phyloP scores from a whole-genome alignment of 2,888 invertebrate species.

The Julus scandinavius region DNA sequence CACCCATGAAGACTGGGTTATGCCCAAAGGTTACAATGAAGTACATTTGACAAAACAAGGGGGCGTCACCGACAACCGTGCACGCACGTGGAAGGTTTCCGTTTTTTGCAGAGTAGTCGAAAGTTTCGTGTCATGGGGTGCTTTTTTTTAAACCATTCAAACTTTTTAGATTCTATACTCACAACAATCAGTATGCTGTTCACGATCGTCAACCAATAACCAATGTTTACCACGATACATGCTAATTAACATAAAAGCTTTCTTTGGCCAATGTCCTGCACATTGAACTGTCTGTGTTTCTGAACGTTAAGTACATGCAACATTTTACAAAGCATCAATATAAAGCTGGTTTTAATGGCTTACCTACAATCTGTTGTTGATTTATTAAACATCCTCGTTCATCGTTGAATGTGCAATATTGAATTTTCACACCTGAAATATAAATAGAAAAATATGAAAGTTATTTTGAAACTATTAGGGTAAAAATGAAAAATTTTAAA shows the following conservation, averaged over 20 bases:
- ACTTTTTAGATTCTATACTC: background rate
- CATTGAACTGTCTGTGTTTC: too few species aligned
- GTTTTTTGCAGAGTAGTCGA: background rate
- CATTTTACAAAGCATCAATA: background rate
- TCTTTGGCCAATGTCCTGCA: too few species aligned
- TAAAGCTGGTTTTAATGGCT: background rate
- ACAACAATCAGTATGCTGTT: too few species aligned
- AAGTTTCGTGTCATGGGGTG: background rate
- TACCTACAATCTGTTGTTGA: background rate
- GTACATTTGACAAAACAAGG: background rate
- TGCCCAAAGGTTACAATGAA: background rate
- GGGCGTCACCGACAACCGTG: background rate
- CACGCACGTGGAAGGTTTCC: slow-evolving; percentile 7
- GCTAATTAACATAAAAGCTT: too few species aligned
- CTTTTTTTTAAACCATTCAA: background rate
- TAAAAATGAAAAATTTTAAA: too few species aligned
- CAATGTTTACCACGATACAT: too few species aligned
- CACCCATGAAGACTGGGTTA: slow-evolving; percentile 6
- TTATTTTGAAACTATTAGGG: too few species aligned
- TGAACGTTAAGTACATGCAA: background rate
- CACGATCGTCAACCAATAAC: too few species aligned
- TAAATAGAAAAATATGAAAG: too few species aligned
- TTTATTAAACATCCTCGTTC: too few species aligned
- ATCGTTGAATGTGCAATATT: too few species aligned
- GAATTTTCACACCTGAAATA: too few species aligned